phyloP scores from a whole-genome alignment of 2,888 invertebrate genomes.

The Leistus spinibarbis region DNA sequence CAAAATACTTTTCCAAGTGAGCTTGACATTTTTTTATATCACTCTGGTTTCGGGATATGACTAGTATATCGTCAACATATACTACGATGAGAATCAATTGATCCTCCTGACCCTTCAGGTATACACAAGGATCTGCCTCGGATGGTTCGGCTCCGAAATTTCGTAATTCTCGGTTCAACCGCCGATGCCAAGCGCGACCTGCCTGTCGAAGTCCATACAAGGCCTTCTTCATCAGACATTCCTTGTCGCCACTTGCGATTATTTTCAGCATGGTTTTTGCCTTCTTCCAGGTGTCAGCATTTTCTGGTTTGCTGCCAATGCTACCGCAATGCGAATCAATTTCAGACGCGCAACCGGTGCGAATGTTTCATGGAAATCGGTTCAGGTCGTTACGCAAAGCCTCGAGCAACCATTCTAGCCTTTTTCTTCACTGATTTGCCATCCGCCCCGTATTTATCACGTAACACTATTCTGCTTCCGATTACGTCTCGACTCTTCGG shows the following conservation, averaged over 20 bases:
- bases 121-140: constrained; percentile 34
- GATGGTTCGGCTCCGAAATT: too few relatives aligned
- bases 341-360: constrained; percentile 10
- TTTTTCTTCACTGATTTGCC: constrained; percentile 23
- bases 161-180: too few relatives aligned
- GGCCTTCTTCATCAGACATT: too few relatives aligned
- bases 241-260: too few relatives aligned
- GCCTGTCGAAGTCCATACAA: too few relatives aligned
- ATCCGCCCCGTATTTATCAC: constrained; percentile 21
- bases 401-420: constrained; percentile 24
- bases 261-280: too few relatives aligned
- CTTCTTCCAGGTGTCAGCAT: too few relatives aligned
- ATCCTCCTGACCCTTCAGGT: constrained; percentile 12
- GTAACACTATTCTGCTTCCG: constrained; percentile 21
- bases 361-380: constrained; percentile 25
- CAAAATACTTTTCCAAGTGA: constrained; percentile 24
- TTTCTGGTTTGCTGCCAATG: too few relatives aligned
- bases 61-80: constrained; percentile 41
- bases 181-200: too few relatives aligned
- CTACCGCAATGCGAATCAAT: too few relatives aligned
- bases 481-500: too few relatives aligned
- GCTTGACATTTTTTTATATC: constrained; percentile 25
- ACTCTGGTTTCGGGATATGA: constrained; percentile 18
- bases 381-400: constrained; percentile 27
- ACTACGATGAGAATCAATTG: constrained; percentile 25